Conservation (phyloP, 23 tunicate species). For the Halocynthia roretzi region DNA sequence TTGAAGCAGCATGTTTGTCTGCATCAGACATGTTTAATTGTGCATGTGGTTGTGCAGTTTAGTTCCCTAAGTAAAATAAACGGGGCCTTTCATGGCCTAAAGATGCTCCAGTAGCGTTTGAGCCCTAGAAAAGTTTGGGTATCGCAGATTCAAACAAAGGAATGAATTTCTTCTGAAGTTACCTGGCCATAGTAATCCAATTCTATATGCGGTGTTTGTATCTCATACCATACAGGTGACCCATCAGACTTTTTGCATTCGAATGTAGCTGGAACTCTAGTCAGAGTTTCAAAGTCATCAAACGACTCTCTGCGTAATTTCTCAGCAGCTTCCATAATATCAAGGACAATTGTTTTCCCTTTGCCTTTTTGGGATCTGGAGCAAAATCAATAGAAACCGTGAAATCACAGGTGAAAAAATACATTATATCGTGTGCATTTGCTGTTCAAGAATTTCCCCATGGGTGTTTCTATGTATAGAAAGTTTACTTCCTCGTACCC, state of each 20-base stretch:
- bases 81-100: too few species aligned
- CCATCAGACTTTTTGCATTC: neutral
- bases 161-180: neutral
- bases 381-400: neutral
- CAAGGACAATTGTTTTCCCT: neutral
- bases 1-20: neutral
- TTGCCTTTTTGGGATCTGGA: neutral
- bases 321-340: conserved; percentile 3
- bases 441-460: neutral
- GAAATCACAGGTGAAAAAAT: neutral
- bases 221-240: neutral
- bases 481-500: neutral
- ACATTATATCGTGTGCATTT: neutral
- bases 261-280: conserved; percentile 1
- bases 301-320: neutral
- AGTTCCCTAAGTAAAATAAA: too few species aligned
- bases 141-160: neutral
- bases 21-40: too few species aligned
- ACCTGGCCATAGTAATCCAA: conserved; percentile 9
- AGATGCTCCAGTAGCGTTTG: too few species aligned
- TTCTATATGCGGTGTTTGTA: neutral
- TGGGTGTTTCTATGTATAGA: neutral
- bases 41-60: too few species aligned
- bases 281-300: neutral
- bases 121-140: too few species aligned